These are phyloP conservation scores for Nemapogon koenigi DNA, from an alignment of 2,888 invertebrate species.

Conservation along the genomic window DNA sequence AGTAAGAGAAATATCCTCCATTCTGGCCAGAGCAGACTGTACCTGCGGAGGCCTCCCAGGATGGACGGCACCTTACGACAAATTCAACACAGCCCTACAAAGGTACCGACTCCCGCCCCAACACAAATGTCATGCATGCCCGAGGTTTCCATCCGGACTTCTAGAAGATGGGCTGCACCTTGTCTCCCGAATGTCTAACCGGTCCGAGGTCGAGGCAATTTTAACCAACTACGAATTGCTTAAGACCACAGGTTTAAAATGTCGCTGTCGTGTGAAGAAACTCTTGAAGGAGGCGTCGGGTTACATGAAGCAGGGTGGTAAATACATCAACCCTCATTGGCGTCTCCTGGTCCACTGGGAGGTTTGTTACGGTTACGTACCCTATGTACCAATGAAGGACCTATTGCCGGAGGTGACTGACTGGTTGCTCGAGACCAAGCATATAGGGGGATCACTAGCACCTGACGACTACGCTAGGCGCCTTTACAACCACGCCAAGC, in stretches of 20 bases:
- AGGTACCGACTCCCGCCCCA: not conserved
- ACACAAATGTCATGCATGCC: not conserved
- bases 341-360: no score
- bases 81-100: not conserved
- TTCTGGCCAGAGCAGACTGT: not conserved
- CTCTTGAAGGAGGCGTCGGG: not conserved
- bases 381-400: no score
- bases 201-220: not conserved
- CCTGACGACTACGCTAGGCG: no score
- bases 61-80: not conserved
- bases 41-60: not conserved
- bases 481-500: no score
- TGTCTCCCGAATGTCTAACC: not conserved
- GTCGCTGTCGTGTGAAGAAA: not conserved
- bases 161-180: constrained; percentile 1
- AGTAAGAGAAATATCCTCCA: not conserved
- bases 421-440: no score
- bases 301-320: constrained; percentile 1
- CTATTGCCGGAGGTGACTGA: no score
- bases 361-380: no score
- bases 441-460: no score
- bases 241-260: not conserved
- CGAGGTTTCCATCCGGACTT: not conserved
- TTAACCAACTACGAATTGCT: not conserved
- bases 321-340: not conserved